Evolutionary conservation across 2,888 invertebrate species (phyloP), one percentile per base, ranked within the genome.

Genomic region (Amphipyra tragopoginis): DNA sequence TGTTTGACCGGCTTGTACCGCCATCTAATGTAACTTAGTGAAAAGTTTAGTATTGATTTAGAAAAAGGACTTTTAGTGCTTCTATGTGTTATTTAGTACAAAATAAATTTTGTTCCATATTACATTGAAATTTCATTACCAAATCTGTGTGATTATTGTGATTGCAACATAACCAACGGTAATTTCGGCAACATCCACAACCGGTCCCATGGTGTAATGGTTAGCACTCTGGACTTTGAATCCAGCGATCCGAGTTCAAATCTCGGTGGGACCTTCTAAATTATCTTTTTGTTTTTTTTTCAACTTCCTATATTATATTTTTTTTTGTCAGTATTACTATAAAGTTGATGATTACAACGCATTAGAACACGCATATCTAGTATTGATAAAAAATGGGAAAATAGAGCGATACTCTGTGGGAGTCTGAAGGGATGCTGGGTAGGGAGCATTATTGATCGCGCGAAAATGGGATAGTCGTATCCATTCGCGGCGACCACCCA

Each of bases 191-290:
- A 0, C 0, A 0, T 0, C 0, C 0, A 0, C 50, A 82, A 72
- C 65, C 81, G 95, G 95, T 95, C 94, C 95, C 95, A 95, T 95
- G 95, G 95, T 95, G 95, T 95, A 95, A 95, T 95, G 95, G 95
- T 95, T 94, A 95, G 95, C 95, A 95, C 95, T 95, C 95, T 95
- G 95, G 95, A 95, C 95, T 95, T 95, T 95, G 94, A 94, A 93
- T 93, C 93, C 93, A 93, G 93, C 93, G 93, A 93, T 93, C 93
- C 93, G 93, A 93, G 93, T 93, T 93, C 93, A 93, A 93, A 93
- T 93, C 93, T 93, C 93, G 93, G 93, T 92, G 93, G 93, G 93
- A 93, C 93, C 93, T 93, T 29, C 48, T 2, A 0, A 0, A 5
- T 8, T 0, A 7, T n/a, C 9, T 3, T 15, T 7, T 56, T 49